Conservation (phyloP, 2,888 invertebrate genomes). For the Xanthostigma xanthostigma region DNA sequence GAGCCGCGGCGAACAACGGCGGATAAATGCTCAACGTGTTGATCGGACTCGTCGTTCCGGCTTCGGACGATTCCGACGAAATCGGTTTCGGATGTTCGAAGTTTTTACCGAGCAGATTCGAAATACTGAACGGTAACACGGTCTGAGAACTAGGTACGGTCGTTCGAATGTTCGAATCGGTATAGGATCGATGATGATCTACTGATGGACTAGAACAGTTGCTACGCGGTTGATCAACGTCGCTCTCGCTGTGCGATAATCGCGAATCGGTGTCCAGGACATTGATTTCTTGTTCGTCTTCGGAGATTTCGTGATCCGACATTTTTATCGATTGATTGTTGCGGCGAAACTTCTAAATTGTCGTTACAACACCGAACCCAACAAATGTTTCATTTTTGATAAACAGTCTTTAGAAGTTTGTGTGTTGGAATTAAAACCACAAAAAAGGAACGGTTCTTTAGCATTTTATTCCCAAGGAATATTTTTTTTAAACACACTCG, state of each 20-base stretch:
- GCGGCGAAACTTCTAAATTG: too few relatives aligned
- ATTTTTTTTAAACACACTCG: too few relatives aligned
- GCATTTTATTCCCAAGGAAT: too few relatives aligned
- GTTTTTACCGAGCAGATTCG: constrained; percentile 61
- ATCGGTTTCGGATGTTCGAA: constrained; percentile 42
- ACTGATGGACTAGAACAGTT: constrained; percentile 24
- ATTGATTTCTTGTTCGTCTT: constrained; percentile 52
- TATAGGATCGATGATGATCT: constrained; percentile 29
- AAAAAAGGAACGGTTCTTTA: too few relatives aligned
- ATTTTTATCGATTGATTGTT: constrained; percentile 11
- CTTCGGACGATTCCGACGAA: constrained; percentile 19
- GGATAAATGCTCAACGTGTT: constrained; percentile 16
- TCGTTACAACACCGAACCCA: too few relatives aligned
- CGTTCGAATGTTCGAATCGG: constrained; percentile 30
- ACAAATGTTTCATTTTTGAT: too few relatives aligned
- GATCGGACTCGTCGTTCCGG: constrained; percentile 20
- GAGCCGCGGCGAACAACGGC: constrained; percentile 6
- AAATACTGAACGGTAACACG: constrained; percentile 65
- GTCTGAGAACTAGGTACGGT: constrained; percentile 34
- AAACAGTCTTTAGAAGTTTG: too few relatives aligned
- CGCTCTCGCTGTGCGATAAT: constrained; percentile 44
- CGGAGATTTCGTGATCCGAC: constrained; percentile 32
- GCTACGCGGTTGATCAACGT: constrained; percentile 26
- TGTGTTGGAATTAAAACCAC: too few relatives aligned
- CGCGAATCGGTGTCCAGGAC: constrained; percentile 49